Base-by-base conservation (phyloP, 30 jellyfish, hydroid and myxozoan genomes). In the Aurelia aurita region DNA sequence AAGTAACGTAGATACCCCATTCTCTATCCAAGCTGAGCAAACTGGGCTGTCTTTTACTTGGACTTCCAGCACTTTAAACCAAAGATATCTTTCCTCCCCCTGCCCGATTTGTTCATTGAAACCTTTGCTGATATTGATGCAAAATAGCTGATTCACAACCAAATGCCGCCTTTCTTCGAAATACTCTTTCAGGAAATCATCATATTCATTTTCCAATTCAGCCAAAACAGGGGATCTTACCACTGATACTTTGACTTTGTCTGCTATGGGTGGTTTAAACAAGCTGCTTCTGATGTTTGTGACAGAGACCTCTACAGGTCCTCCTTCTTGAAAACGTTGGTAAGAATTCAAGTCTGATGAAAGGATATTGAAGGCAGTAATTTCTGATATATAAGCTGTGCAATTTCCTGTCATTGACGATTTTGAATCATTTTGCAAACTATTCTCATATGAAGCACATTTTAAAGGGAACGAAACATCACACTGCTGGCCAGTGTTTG, bases 51-150 rank as follows among this genome's bases (percentile, higher is more conserved):
- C 55, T 5, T 31, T 31, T 11, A 20, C n/a, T 67, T 83, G 21
- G 45, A 83, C 8, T 13, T 75, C 58, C 21, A 45, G 10, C 29
- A 83, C 93, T 63, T 70, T 83, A 43, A 83, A 83, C 93, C 93
- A 83, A 13, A 83, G 67, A 20, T 55, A 64, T 7, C 59, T 62
- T 5, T 13, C 53, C 18, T 19, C 15, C 25, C 27, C 76, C 47
- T 21, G 11, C 51, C 51, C 51, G 2, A 39, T 39, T 39, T 39
- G 51, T 39, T 8, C 18, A 14, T 15, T 5, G 9, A 4, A 39
- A 39, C 15, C 12, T 39, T 39, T 39, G 51, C 51, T 39, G 29
- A 20, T 22, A 27, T 22, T 23, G 32, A 83, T 66, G 6, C 65
- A 27, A 55, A 83, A 70, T 23, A 83, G 13, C 34, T 83, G 93